These are phyloP conservation scores for Hylaeus anthracinus DNA, from an alignment of 1,140 invertebrate genomes.

Conservation along the genomic window DNA sequence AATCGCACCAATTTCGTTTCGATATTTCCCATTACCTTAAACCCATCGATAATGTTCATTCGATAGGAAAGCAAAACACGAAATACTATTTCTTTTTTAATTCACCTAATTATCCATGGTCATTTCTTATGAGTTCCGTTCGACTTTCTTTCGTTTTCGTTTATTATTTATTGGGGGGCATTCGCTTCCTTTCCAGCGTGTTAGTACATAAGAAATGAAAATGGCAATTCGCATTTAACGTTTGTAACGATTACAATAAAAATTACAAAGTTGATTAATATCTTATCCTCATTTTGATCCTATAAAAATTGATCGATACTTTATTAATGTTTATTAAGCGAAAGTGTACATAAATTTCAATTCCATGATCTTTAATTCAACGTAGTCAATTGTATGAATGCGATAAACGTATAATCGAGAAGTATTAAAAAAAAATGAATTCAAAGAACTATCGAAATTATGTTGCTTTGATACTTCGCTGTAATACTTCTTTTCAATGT, in stretches of 20 bases:
- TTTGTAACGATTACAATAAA: slow-evolving; percentile 49
- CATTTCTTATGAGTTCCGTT: slow-evolving; percentile 1
- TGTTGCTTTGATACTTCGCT: neutral
- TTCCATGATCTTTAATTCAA: neutral
- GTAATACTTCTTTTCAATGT: neutral
- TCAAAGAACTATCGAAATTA: neutral
- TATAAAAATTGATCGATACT: neutral
- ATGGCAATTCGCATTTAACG: slow-evolving; percentile 43
- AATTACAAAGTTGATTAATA: slow-evolving; percentile 41
- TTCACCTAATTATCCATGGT: neutral
- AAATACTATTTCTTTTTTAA: neutral
- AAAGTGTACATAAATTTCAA: neutral
- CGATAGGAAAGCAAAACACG: neutral
- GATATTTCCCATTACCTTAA: neutral
- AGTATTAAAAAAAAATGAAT: neutral
- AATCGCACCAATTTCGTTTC: neutral
- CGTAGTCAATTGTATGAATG: neutral
- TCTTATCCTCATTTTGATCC: slow-evolving; percentile 10
- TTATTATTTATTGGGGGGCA: slow-evolving; percentile 43
- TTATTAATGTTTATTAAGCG: neutral
- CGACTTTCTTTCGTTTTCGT: neutral
- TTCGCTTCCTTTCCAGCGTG: slow-evolving; percentile 28
- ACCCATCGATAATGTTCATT: neutral
- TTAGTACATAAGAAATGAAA: slow-evolving; percentile 38
- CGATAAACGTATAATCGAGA: neutral